Percentiles rank a stretch among this genome's conserved stretches.
phyloP scores from a whole-genome alignment of 2,797 vertebrate genomes.

The Corythornis leucogaster region DNA sequence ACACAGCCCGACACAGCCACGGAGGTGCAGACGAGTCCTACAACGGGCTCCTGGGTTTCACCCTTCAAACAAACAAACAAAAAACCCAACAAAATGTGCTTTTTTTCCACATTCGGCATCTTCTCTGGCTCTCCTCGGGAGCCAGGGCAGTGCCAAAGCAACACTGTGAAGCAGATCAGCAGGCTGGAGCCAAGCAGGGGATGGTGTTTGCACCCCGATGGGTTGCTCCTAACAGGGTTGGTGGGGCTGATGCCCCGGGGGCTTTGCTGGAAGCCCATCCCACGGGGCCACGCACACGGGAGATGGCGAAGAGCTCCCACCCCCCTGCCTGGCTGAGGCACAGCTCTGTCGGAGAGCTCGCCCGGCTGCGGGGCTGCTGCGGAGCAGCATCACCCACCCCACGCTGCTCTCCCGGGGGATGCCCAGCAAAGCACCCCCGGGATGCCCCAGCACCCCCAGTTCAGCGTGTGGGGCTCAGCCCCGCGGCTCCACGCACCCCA shows the following conservation, averaged over 20 bases:
- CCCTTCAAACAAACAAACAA: rapidly evolving
- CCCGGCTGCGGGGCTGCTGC: not conserved
- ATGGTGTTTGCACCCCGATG: rapidly evolving
- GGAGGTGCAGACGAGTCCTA: not conserved
- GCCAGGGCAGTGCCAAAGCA: not conserved
- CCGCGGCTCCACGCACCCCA: rapidly evolving
- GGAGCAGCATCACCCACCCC: not conserved
- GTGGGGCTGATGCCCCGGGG: not conserved
- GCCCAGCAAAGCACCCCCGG: not conserved
- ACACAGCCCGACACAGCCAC: rapidly evolving
- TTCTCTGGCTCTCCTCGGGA: not conserved
- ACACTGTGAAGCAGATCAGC: rapidly evolving
- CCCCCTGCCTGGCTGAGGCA: not conserved
- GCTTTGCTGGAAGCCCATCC: not conserved
- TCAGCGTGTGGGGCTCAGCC: not conserved
- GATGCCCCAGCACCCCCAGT: not conserved
- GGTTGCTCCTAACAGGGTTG: rapidly evolving
- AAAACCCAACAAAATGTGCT: too few species aligned
- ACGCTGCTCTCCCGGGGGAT: rapidly evolving
- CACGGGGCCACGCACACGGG: not conserved
- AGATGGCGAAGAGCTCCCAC: not conserved
- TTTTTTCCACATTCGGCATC: rapidly evolving
- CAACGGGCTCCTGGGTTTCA: rapidly evolving
- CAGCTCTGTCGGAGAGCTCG: not conserved
- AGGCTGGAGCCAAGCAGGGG: not conserved